Percentiles rank a stretch among this genome's conserved stretches.
phyloP scores from a whole-genome alignment of 2,888 invertebrate species.

The Syrphus vitripennis region DNA sequence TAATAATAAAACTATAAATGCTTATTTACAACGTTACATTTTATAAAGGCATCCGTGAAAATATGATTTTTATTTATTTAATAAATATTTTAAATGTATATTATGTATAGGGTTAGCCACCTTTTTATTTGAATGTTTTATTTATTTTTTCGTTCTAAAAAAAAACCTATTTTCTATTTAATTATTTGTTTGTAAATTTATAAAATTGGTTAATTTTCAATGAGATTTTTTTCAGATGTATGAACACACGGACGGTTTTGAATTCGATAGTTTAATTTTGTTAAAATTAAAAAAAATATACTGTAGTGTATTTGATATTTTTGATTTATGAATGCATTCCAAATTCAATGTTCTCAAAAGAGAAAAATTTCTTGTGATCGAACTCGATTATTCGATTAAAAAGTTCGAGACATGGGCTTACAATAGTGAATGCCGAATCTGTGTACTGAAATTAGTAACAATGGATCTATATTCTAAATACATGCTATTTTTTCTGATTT shows the following conservation, averaged over 20 bases:
- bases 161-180: neutral
- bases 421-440: neutral
- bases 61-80: neutral
- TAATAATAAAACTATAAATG: constrained; percentile 38
- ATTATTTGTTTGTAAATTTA: constrained; percentile 3
- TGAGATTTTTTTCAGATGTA: neutral
- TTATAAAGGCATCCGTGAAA: constrained; percentile 39
- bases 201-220: constrained; percentile 1
- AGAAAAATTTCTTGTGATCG: neutral
- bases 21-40: constrained; percentile 51
- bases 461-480: no score
- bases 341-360: neutral
- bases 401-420: neutral
- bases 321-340: neutral
- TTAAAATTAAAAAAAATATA: neutral
- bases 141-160: neutral
- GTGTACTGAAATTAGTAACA: neutral
- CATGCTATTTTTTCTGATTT: no score
- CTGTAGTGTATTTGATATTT: neutral
- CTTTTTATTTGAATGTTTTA: constrained; percentile 27
- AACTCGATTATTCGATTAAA: neutral
- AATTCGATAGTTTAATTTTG: neutral
- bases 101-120: constrained; percentile 34
- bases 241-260: neutral
- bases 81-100: constrained; percentile 1